Evolutionary conservation across 2,888 invertebrate species (phyloP).

Genomic region (Trichopoda pennipes): DNA sequence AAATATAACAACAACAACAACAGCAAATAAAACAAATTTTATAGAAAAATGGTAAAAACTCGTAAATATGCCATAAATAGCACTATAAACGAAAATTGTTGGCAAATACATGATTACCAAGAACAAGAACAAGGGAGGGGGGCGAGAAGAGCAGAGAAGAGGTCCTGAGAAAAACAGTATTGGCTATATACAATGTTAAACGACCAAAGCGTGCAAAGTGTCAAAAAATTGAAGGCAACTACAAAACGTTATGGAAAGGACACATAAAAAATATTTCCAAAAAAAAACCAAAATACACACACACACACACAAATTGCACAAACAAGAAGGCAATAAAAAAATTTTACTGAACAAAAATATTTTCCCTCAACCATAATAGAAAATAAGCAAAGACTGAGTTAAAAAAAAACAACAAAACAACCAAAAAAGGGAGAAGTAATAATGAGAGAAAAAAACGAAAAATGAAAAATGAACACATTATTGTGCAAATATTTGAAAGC

Average conservation of each 20-base stretch:
- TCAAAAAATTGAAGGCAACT: conserved; percentile 53
- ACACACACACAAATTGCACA: conserved; percentile 13
- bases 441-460: conserved; percentile 15
- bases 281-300: conserved; percentile 10
- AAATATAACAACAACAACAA: conserved; percentile 12
- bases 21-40: conserved; percentile 42
- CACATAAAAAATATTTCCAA: conserved; percentile 24
- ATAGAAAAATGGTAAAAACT: conserved; percentile 56
- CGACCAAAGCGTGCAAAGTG: conserved; percentile 62
- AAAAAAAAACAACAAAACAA: neutral
- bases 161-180: neutral
- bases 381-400: conserved; percentile 16
- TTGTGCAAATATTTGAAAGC: conserved; percentile 75
- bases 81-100: conserved; percentile 56
- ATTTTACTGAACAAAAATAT: conserved; percentile 48
- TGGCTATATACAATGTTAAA: conserved; percentile 38
- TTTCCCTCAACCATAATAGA: conserved; percentile 51
- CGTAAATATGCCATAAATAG: conserved; percentile 67
- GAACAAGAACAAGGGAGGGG: neutral
- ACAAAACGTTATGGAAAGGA: conserved; percentile 32
- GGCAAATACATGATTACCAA: conserved; percentile 54
- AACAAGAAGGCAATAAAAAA: conserved; percentile 18
- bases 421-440: neutral
- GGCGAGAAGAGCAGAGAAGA: neutral
- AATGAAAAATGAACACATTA: conserved; percentile 70